Conservation (phyloP, 2,113 vertebrate genomes). For the Astur gentilis region DNA sequence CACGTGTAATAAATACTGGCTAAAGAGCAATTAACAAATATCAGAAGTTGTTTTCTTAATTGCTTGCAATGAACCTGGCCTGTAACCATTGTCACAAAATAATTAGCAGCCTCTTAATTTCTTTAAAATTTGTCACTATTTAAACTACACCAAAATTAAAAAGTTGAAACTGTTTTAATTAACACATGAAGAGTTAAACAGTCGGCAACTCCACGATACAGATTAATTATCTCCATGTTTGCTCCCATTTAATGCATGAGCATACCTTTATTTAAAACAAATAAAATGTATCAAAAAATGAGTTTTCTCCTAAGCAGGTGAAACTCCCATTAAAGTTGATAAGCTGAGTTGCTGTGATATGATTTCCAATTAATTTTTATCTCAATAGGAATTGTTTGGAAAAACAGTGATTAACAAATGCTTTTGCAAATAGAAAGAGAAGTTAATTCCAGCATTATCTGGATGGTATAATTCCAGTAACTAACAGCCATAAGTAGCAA, state of each 20-base stretch:
- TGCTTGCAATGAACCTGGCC: not conserved
- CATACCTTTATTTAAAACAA: not conserved
- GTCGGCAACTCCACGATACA: not conserved
- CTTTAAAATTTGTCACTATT: slow-evolving; percentile 44
- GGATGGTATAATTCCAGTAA: not conserved
- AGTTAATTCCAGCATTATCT: not conserved
- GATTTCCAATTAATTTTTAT: not conserved
- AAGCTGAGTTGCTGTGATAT: not conserved
- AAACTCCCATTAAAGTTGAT: not conserved
- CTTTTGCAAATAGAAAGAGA: not conserved
- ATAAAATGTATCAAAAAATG: not conserved
- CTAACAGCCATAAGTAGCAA: not conserved
- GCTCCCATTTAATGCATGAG: not conserved
- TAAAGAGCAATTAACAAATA: slow-evolving; percentile 43
- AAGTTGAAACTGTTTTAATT: not conserved
- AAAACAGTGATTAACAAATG: not conserved
- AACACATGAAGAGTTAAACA: not conserved
- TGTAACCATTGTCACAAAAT: slow-evolving; percentile 16
- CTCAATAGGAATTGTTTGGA: not conserved
- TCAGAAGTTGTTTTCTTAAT: not conserved
- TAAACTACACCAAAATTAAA: slow-evolving; percentile 42
- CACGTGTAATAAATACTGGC: not conserved
- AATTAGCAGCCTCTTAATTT: slow-evolving; percentile 49
- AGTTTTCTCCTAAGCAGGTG: not conserved
- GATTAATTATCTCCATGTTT: not conserved